These are phyloP conservation scores for Ictalurus punctatus DNA, from an alignment of 2,113 vertebrate genomes.

Conservation along the genomic window DNA sequence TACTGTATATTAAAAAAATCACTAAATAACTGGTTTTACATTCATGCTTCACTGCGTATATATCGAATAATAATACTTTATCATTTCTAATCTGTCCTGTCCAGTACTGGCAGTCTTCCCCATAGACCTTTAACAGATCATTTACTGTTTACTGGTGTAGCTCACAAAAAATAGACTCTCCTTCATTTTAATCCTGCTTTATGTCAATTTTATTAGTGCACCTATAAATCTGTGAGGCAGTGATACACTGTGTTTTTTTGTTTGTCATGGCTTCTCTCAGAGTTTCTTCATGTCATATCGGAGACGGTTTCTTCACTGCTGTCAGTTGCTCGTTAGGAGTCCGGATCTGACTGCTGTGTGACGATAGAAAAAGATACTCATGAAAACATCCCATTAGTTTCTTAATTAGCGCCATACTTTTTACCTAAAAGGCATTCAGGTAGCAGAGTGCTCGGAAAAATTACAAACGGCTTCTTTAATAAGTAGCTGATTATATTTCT, in stretches of 20 bases:
- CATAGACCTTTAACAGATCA: neutral
- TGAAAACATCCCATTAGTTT: neutral
- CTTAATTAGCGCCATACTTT: neutral
- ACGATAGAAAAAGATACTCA: neutral
- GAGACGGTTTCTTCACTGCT: neutral
- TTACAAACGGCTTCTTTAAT: neutral
- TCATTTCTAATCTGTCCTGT: neutral
- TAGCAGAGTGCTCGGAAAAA: neutral
- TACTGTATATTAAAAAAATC: neutral
- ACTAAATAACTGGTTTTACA: neutral
- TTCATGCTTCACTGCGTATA: neutral
- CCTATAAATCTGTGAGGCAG: slow-evolving; percentile 1
- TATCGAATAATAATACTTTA: neutral
- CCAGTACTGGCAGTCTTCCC: neutral
- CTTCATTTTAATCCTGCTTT: slow-evolving; percentile 1
- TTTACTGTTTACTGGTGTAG: neutral
- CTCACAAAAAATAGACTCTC: neutral
- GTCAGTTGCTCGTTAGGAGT: neutral
- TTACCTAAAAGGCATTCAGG: neutral
- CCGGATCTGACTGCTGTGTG: neutral
- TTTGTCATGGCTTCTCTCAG: neutral
- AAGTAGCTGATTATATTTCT: neutral
- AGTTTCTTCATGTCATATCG: neutral
- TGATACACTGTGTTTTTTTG: too few relatives aligned
- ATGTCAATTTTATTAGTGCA: neutral